Evolutionary conservation across 2,113 vertebrate species (phyloP), one percentile per base, ranked within the genome.

Genomic region (Ardeotis arabs): DNA sequence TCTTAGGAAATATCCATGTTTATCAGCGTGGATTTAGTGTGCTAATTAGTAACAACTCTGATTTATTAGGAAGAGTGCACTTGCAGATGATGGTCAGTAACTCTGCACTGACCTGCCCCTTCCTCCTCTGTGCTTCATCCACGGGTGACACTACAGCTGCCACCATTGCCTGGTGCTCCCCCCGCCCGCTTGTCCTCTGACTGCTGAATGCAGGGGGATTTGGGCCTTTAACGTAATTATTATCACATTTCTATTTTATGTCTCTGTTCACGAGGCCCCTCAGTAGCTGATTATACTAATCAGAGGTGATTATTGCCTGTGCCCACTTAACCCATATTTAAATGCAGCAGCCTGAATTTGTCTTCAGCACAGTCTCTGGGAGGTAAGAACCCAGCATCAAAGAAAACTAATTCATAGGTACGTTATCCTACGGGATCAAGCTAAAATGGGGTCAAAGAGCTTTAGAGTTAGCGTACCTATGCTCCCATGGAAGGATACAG

Each of bases 231-330:
- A 37, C 37, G 22, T 69, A 76, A 73, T 82, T 90, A 82, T 87
- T 75, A 87, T 58, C 89, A 84, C 63, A n/a, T 87, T 84, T 87
- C 67, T 66, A 29, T 72, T 68, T 79, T 87, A 59, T 69, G 44
- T 49, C n/a, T 49, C 70, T 59, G 22, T 53, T 89, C 86, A 14
- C 31, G 45, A 94, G 80, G 73, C 56, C 67, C 35, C 68, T 92
- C 52, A 29, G 53, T 79, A 84, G 83, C 94, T 92, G 89, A 96
- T 96, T 95, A 92, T 93, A 91, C 77, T 95, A 94, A 96, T 95
- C 62, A 93, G 81, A 91, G 92, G 80, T 85, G 84, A 96, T 80
- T 92, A 94, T 66, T 92, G 33, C 82, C 76, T 74, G 10, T 78
- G 77, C 81, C 70, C 72, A 86, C 80, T 87, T 95, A 94, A 89